phyloP scores from a whole-genome alignment of 2,797 vertebrate genomes.

The Periophthalmus magnuspinnatus region DNA sequence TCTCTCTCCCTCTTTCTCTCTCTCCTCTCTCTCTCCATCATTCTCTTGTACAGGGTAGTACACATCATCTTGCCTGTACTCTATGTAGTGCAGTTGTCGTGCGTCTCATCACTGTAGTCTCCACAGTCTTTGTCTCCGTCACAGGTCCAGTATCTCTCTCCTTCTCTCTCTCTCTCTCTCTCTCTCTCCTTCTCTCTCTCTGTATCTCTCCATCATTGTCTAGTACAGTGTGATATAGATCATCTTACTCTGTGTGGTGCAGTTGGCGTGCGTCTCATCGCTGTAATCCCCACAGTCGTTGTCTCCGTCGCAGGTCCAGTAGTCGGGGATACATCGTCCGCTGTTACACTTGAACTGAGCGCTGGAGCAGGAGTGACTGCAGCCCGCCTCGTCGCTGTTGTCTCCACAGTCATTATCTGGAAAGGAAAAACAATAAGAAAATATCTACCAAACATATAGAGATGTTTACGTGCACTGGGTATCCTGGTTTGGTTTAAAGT shows the following conservation, averaged over 20 bases:
- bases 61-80: too few species aligned
- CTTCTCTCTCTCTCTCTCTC: too few species aligned
- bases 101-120: too few species aligned
- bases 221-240: too few species aligned
- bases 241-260: constrained; percentile 84
- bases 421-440: constrained; percentile 54
- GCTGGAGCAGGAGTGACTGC: constrained; percentile 95
- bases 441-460: constrained; percentile 27
- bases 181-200: too few species aligned
- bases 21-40: too few species aligned
- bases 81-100: too few species aligned
- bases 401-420: constrained; percentile 96
- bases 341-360: constrained; percentile 98
- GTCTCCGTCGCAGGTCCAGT: constrained; percentile 96
- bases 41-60: too few species aligned
- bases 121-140: too few species aligned
- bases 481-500: neutral
- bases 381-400: constrained; percentile 93
- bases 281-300: constrained; percentile 97
- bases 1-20: too few species aligned
- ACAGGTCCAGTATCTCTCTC: too few species aligned
- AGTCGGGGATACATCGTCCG: constrained; percentile 94
- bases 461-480: neutral
- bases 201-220: too few species aligned
- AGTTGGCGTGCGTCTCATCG: constrained; percentile 94